Conservation (phyloP, 2,888 invertebrate genomes). For the Girardia tigrina region DNA sequence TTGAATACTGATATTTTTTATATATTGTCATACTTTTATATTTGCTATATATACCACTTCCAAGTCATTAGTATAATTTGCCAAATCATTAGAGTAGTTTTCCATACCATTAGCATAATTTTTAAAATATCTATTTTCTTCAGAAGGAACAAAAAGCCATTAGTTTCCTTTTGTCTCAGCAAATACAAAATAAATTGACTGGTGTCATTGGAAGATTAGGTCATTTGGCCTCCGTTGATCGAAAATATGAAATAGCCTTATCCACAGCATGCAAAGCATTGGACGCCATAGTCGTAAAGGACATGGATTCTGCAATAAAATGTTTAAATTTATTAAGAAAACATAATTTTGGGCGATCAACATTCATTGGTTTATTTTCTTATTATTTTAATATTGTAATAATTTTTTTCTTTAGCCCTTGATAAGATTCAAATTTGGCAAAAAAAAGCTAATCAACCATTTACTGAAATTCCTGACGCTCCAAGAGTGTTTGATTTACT, state of each 20-base stretch:
- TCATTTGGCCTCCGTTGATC: conserved; percentile 80
- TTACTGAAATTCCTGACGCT: conserved; percentile 62
- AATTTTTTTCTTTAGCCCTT: background rate
- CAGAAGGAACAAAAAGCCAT: conserved; percentile 53
- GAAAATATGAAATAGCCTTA: conserved; percentile 80
- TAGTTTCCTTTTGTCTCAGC: conserved; percentile 67
- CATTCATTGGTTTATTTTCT: conserved; percentile 76
- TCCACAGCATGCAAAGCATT: conserved; percentile 75
- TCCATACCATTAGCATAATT: too few relatives aligned
- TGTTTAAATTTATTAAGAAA: conserved; percentile 69
- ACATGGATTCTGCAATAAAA: conserved; percentile 66
- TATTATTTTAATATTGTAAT: too few relatives aligned
- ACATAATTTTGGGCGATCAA: conserved; percentile 66
- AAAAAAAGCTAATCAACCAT: background rate
- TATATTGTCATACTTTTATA: too few relatives aligned
- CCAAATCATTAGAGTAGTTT: too few relatives aligned
- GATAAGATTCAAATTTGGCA: conserved; percentile 29
- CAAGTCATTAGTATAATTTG: too few relatives aligned
- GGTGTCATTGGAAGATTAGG: conserved; percentile 82
- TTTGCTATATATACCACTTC: too few relatives aligned
- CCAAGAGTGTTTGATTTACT: conserved; percentile 79
- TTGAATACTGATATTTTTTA: too few relatives aligned
- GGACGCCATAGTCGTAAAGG: conserved; percentile 81
- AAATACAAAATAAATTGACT: conserved; percentile 62
- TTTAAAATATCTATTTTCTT: too few relatives aligned